Evolutionary conservation across 2,888 invertebrate genomes (phyloP).

Genomic region (Anagyrus pseudococci): DNA sequence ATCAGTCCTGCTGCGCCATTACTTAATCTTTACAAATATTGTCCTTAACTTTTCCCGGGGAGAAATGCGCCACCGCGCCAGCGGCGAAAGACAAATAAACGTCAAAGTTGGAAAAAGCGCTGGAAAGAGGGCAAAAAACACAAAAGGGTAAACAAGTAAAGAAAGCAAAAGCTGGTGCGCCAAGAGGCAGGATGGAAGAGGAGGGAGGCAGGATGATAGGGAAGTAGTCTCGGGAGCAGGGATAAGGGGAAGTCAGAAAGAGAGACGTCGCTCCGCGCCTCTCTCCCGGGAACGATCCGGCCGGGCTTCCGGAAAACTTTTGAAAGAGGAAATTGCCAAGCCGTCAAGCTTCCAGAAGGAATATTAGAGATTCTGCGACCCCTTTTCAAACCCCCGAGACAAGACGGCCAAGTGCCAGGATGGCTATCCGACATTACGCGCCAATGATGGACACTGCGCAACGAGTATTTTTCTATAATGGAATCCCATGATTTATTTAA

Average conservation of each 20-base stretch:
- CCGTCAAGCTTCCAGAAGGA: slow-evolving; percentile 43
- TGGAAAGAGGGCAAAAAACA: neutral
- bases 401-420: no score
- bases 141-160: neutral
- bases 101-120: slow-evolving; percentile 12
- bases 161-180: neutral
- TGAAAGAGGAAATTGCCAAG: slow-evolving; percentile 48
- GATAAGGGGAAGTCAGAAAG: slow-evolving; percentile 21
- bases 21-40: neutral
- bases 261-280: slow-evolving; percentile 34
- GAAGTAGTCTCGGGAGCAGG: no score
- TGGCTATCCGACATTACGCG: slow-evolving; percentile 11
- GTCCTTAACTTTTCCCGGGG: no score
- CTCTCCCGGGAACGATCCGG: slow-evolving; percentile 44
- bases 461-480: no score
- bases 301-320: slow-evolving; percentile 45
- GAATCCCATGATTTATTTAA: neutral
- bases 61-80: neutral
- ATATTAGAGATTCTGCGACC: slow-evolving; percentile 46
- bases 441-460: slow-evolving; percentile 12
- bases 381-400: neutral
- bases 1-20: no score
- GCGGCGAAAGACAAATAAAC: slow-evolving; percentile 34
- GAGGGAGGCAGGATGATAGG: slow-evolving; percentile 1
- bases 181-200: slow-evolving; percentile 10